phyloP scores from a whole-genome alignment of 2,113 vertebrate genomes.

The Dicrurus megarhynchus region DNA sequence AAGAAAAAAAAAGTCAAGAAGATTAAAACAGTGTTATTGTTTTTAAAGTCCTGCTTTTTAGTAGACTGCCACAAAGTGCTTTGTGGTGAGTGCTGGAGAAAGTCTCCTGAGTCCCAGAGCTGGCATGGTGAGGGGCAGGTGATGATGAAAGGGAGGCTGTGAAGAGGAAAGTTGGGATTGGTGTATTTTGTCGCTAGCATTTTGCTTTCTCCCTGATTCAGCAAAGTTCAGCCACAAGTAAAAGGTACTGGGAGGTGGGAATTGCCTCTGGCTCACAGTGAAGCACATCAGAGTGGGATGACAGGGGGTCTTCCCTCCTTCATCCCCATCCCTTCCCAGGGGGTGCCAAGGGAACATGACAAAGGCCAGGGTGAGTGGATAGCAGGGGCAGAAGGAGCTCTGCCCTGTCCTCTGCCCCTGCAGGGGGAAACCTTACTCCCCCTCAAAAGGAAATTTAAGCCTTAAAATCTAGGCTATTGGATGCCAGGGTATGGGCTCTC shows the following conservation, averaged over 20 bases:
- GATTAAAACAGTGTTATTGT: neutral
- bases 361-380: rapidly evolving
- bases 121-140: neutral
- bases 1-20: neutral
- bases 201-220: neutral
- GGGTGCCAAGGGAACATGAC: neutral
- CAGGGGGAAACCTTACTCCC: rapidly evolving
- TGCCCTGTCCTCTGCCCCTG: neutral
- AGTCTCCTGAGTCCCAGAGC: neutral
- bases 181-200: neutral
- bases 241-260: neutral
- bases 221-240: rapidly evolving
- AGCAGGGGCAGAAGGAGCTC: neutral
- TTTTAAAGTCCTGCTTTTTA: neutral
- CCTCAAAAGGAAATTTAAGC: neutral
- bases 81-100: neutral
- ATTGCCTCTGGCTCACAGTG: neutral
- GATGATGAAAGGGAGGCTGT: neutral
- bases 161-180: neutral
- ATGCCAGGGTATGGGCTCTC: neutral
- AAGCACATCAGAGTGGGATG: neutral
- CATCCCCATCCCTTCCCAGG: rapidly evolving
- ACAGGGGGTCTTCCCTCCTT: neutral
- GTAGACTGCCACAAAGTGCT: neutral
- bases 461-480: neutral